Conservation (phyloP, 2,888 invertebrate species). For the Meta bourneti region DNA sequence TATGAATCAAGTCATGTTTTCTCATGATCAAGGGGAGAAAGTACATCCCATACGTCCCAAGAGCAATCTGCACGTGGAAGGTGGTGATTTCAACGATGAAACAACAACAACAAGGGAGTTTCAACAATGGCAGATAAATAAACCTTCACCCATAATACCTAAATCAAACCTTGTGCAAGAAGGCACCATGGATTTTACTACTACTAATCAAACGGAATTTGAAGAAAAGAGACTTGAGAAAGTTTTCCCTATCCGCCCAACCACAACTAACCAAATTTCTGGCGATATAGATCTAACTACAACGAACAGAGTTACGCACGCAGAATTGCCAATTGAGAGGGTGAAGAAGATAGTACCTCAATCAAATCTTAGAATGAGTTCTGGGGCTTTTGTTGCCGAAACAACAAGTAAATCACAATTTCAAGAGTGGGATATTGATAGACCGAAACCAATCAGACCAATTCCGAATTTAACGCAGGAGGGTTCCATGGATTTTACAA, state of each 20-base stretch:
- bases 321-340: constrained; percentile 50
- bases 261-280: constrained; percentile 37
- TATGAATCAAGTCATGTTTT: constrained; percentile 72
- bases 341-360: constrained; percentile 69
- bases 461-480: constrained; percentile 54
- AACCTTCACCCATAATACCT: constrained; percentile 57
- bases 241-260: constrained; percentile 60
- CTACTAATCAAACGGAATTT: constrained; percentile 62
- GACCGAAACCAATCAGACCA: constrained; percentile 66
- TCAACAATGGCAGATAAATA: constrained; percentile 61
- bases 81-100: neutral
- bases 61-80: neutral
- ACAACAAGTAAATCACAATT: constrained; percentile 70
- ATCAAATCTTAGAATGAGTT: constrained; percentile 59
- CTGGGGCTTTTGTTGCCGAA: constrained; percentile 55
- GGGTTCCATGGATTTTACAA: constrained; percentile 68
- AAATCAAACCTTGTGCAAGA: constrained; percentile 74
- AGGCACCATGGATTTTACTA: constrained; percentile 74
- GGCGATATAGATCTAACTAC: constrained; percentile 71
- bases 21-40: constrained; percentile 48
- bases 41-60: constrained; percentile 59
- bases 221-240: constrained; percentile 59
- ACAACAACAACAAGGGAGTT: constrained; percentile 40
- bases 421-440: constrained; percentile 63
- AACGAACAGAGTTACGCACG: constrained; percentile 57